Evolutionary conservation across 1,140 invertebrate species (phyloP).

Genomic region (Hylaeus anthracinus): DNA sequence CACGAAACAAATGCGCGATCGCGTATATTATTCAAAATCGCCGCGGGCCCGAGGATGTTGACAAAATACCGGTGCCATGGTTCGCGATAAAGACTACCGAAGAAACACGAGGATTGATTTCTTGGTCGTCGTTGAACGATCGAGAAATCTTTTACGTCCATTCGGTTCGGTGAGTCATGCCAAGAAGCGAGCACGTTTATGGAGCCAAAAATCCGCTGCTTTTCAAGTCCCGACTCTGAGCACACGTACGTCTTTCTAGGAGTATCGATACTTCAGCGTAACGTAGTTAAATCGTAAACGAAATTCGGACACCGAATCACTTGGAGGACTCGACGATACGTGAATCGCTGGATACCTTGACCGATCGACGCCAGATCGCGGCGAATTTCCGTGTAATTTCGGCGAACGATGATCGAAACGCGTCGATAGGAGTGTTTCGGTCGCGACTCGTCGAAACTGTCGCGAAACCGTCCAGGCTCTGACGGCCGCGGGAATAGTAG

Average conservation of each 20-base stretch:
- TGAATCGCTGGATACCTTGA: too few species aligned
- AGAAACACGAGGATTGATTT: constrained; percentile 37
- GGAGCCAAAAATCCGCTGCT: too few species aligned
- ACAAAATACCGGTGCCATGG: constrained; percentile 54
- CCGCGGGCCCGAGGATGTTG: constrained; percentile 64
- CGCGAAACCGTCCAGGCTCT: not conserved
- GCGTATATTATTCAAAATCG: constrained; percentile 63
- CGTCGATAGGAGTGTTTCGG: not conserved
- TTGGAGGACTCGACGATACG: too few species aligned
- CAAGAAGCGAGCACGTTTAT: not conserved
- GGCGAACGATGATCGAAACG: not conserved
- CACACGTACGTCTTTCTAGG: too few species aligned
- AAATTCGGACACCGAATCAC: too few species aligned
- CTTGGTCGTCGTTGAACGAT: not conserved
- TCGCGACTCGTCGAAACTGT: not conserved
- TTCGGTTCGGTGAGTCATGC: constrained; percentile 40
- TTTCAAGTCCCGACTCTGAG: too few species aligned
- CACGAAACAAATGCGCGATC: constrained; percentile 69
- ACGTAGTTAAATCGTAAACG: too few species aligned
- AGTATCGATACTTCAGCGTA: too few species aligned
- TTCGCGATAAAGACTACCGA: constrained; percentile 44
- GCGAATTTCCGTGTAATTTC: too few species aligned
- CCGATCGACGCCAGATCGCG: too few species aligned
- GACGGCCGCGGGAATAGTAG: constrained; percentile 55
- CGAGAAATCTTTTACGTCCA: not conserved